Percentiles rank a stretch among this genome's conserved stretches.
These are phyloP conservation scores for Plusia festucae DNA, from an alignment of 2,888 invertebrate genomes.

Conservation along the genomic window DNA sequence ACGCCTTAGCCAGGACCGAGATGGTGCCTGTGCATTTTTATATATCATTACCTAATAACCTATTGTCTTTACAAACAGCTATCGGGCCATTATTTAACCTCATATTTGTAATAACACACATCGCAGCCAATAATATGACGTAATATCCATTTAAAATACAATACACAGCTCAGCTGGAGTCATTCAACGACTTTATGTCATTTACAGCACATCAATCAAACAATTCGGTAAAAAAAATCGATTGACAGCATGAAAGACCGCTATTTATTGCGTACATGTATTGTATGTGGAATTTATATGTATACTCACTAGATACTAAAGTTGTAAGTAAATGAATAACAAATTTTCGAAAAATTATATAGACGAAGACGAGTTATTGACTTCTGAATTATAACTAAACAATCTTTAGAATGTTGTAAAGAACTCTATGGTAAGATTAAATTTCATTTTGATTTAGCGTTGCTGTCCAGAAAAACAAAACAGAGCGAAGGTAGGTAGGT, in stretches of 20 bases:
- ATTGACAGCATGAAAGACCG: not conserved
- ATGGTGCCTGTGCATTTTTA: no score
- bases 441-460: not conserved
- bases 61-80: not conserved
- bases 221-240: conserved; percentile 2
- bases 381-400: no score
- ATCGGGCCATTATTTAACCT: not conserved
- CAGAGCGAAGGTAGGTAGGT: no score
- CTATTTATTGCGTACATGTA: not conserved
- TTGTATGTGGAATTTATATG: no score
- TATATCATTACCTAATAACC: no score
- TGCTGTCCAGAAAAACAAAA: not conserved
- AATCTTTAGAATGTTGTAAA: no score
- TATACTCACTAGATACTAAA: no score
- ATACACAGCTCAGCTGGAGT: not conserved
- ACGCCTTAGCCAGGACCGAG: no score
- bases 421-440: no score
- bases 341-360: not conserved
- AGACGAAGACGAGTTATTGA: not conserved
- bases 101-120: conserved; percentile 13
- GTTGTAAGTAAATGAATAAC: no score
- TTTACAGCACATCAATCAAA: conserved; percentile 13
- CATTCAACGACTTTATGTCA: conserved; percentile 6
- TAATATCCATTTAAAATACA: conserved; percentile 10
- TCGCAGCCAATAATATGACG: conserved; percentile 27